Base-by-base conservation (phyloP, 2,797 vertebrate genomes). In the Natrix natrix region DNA sequence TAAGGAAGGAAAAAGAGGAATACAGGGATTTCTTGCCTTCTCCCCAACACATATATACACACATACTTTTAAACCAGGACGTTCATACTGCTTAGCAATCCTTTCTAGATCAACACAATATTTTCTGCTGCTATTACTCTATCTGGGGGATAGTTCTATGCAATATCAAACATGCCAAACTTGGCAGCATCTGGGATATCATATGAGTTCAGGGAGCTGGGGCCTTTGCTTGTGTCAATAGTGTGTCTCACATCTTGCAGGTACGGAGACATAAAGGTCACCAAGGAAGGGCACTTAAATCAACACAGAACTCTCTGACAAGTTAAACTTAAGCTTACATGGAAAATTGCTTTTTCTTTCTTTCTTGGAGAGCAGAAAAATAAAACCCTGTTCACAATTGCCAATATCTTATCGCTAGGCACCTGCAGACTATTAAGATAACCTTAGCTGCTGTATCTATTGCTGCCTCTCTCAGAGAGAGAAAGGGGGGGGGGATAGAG, bases 171-270 rank as follows among this genome's bases (percentile, higher is more conserved):
- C 90, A 94, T 90, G 93, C 90, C 56, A 92, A 24, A 90, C 86
- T 95, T 93, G 97, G 87, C 14, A 28, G 92, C 93, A 92, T 66
- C 90, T 95, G 92, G 93, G 95, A 95, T 94, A 94, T 95, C 92
- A 96, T 95, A 95, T 95, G 93, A 96, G 94, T 91, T 95, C 88
- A 96, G 86, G 93, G 95, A 95, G 59, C 32, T 55, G 60, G 93
- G 93, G 88, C 87, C 91, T 95, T 91, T 28, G 22, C 91, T 94
- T 96, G 43, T 94, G 93, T 97, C 96, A 97, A 96, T 60, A 96
- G 92, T 90, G 94, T 92, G 69, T 96, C 94, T 96, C 95, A 90
- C 95, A 95, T 94, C 95, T 95, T 94, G 55, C 89, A 91, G 92
- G 93, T 92, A 91, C 1, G 22, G 83, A 61, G 92, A 96, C 91